Percentiles rank a stretch among this genome's conserved stretches.
Evolutionary conservation across 1,140 invertebrate species (phyloP).

Genomic region (Cataglyphis hispanica): DNA sequence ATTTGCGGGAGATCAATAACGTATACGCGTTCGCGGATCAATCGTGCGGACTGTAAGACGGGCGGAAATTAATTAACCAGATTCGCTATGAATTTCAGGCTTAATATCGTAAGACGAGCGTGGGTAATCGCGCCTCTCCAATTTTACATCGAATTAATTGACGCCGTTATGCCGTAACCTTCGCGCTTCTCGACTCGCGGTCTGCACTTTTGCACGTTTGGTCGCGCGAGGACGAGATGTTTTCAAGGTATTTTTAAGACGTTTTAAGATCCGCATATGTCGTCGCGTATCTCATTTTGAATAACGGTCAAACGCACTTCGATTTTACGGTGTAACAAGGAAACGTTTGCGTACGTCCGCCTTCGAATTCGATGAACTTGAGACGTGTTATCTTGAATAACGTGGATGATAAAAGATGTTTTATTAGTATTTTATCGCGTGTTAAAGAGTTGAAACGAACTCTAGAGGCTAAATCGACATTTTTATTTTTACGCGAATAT

Average conservation of each 20-base stretch:
- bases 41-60: neutral
- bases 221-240: conserved; percentile 21
- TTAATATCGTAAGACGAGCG: conserved; percentile 56
- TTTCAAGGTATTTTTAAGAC: conserved; percentile 34
- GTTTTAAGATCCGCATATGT: conserved; percentile 8
- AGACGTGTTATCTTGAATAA: conserved; percentile 1
- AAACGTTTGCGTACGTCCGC: neutral
- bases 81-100: conserved; percentile 52
- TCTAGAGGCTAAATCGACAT: neutral
- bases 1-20: conserved; percentile 16
- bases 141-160: conserved; percentile 65
- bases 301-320: conserved; percentile 9
- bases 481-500: neutral
- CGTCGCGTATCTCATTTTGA: conserved; percentile 44
- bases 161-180: conserved; percentile 35
- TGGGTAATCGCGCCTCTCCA: conserved; percentile 27
- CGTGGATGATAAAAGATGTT: neutral
- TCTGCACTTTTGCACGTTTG: conserved; percentile 47
- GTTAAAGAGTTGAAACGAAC: neutral
- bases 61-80: conserved; percentile 60
- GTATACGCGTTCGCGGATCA: neutral
- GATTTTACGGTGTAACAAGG: conserved; percentile 32
- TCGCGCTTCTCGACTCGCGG: conserved; percentile 31
- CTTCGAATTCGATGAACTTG: conserved; percentile 33
- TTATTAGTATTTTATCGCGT: neutral